Evolutionary conservation across 1,140 invertebrate species (phyloP), one percentile per base, ranked within the genome.

Genomic region (Aporrectodea caliginosa): DNA sequence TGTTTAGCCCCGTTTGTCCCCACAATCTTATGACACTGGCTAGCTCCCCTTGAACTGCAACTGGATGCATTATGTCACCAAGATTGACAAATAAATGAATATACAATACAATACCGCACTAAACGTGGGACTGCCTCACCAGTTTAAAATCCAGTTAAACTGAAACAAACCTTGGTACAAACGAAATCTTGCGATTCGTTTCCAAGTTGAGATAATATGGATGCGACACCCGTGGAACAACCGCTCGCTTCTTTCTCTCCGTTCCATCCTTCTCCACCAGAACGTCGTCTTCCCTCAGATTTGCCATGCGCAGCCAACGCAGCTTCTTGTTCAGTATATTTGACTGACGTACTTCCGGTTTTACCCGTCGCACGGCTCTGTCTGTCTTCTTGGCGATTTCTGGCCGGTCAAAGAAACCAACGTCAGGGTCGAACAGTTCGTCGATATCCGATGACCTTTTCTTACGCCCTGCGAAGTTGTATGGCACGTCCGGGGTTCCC

Each of bases 321-420:
- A 75, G 58, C 30, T 75, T 74, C 69, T 75, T 74, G 35, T 75
- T 75, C 71, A 79, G 78, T 27, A 79, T 79, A 14, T 68, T 35
- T 27, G 78, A 68, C 35, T 79, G 73, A n/a, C 27, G 72, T 22
- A 78, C 68, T 14, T 69, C 1, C 1, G 34, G 43, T 27, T 29
- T 29, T 69, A 70, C 77, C 32, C 31, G 27, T 35, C 34, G 33
- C 0, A 78, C 30, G 68, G 69, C 31, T 12, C 58, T 22, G n/a
- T 78, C 69, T 0, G 77, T 78, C 31, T 71, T 78, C 58, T 27
- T 2, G 43, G 69, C 77, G 43, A 31, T 70, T 2, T 69, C n/a
- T 0, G 69, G 77, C 31, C 69, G 58, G 2, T 58, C 75, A 16
- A 35, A 32, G 12, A 35, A 32, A 43, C 43, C 35, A 35, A 14